Base-by-base conservation (phyloP, 2,113 vertebrate genomes). In the Toxostoma redivivum region DNA sequence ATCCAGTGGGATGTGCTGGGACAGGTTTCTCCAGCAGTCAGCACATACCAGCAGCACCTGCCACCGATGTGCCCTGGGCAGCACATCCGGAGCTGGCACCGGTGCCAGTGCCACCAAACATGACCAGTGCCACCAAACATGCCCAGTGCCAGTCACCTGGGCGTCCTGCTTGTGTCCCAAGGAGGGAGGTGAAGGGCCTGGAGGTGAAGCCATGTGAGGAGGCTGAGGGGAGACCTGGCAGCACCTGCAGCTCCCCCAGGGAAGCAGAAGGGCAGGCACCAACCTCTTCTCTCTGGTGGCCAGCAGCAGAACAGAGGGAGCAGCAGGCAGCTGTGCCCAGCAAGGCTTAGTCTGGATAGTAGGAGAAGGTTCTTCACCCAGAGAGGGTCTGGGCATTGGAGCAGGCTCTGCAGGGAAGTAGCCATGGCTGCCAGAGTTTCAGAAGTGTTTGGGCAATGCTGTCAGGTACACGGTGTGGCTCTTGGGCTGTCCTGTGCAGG, bases 41-140 rank as follows among this genome's bases (percentile, higher is more conserved):
- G 17, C 61, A 47, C 22, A 2, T 72, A 45, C 40, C 58, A 53
- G 22, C 47, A 57, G 50, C 37, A 42, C 10, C 25, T 9, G 15
- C 12, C 0, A 0, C 47, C 13, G 42, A 82, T 23, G 19, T 72
- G 35, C 11, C 56, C 48, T 53, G 5, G 23, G n/a, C 45, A 37
- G 38, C 17, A n/a, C 10, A 21, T 33, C 47, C 1, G 0, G 42
- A n/a, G 12, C 7, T 23, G 14, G 19, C 67, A 66, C 15, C 16
- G 3, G 31, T 13, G 30, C 30, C 62, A 57, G n/a, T 1, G 0
- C 12, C 74, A 61, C 50, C 73, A 48, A 20, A 64, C 38, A 47
- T 54, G 61, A 17, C 33, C 62, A 57, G n/a, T 1, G 0, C 12
- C 74, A 61, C 50, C 74, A 48, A 22, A 64, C 38, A 47, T 54